These are phyloP conservation scores for Dioctria rufipes DNA, from an alignment of 2,888 invertebrate species.

Conservation along the genomic window DNA sequence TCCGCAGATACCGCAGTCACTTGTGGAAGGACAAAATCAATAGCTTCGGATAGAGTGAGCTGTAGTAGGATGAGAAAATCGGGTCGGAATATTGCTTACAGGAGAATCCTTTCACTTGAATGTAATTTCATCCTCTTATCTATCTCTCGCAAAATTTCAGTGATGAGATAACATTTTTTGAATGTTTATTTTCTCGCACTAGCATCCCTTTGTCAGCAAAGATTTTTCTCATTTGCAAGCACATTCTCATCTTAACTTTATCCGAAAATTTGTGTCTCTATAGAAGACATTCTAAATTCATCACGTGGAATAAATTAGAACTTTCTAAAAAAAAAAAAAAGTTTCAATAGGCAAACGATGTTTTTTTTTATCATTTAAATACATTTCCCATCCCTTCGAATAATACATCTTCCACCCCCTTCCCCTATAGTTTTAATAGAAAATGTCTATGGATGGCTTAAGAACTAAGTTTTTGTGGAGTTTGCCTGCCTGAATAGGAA, in stretches of 20 bases:
- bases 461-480: slow-evolving; percentile 14
- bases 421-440: too few species aligned
- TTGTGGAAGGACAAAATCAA: slow-evolving; percentile 11
- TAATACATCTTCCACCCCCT: not conserved
- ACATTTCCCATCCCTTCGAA: not conserved
- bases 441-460: not conserved
- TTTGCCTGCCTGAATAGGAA: not conserved
- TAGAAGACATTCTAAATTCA: slow-evolving; percentile 8
- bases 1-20: not conserved
- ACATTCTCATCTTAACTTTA: not conserved
- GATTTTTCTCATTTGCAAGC: not conserved
- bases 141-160: slow-evolving; percentile 7
- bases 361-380: slow-evolving; percentile 37
- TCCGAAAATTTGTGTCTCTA: not conserved
- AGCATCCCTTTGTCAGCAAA: not conserved
- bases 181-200: not conserved
- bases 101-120: too few species aligned
- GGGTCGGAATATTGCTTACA: too few species aligned
- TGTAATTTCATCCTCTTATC: not conserved
- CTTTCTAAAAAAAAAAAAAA: not conserved
- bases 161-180: slow-evolving; percentile 14
- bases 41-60: not conserved
- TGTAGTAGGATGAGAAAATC: too few species aligned
- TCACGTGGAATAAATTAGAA: slow-evolving; percentile 42
- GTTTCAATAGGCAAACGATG: slow-evolving; percentile 16